phyloP scores from a whole-genome alignment of 2,113 vertebrate species.

The Lycaon pictus region DNA sequence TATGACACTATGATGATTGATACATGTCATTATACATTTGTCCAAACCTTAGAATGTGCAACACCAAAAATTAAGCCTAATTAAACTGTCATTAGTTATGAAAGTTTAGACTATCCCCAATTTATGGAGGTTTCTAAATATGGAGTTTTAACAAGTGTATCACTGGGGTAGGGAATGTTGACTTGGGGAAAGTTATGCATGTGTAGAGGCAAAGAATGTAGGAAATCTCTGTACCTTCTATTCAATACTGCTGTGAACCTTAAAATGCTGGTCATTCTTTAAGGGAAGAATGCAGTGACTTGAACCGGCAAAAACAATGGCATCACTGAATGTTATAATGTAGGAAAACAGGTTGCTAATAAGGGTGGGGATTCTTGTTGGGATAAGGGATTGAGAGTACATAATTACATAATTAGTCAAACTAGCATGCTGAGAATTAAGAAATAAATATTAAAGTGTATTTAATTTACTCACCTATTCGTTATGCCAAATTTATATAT shows the following conservation, averaged over 20 bases:
- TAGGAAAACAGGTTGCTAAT: background rate
- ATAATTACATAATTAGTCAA: background rate
- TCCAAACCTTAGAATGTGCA: background rate
- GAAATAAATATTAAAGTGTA: background rate
- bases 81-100: background rate
- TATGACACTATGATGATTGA: background rate
- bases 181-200: background rate
- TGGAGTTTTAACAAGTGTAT: background rate
- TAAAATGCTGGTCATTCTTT: background rate
- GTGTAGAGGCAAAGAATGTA: background rate
- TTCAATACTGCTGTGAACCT: background rate
- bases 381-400: background rate
- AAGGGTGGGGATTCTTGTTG: background rate
- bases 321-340: background rate
- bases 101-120: no score
- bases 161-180: background rate
- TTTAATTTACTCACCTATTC: background rate
- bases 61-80: background rate
- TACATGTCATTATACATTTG: background rate
- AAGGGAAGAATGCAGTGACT: background rate
- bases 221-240: background rate
- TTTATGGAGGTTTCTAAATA: no score
- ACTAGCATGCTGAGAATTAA: background rate
- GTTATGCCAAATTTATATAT: background rate
- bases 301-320: background rate